phyloP scores from a whole-genome alignment of 2,113 vertebrate species.

The Lonchura striata region DNA sequence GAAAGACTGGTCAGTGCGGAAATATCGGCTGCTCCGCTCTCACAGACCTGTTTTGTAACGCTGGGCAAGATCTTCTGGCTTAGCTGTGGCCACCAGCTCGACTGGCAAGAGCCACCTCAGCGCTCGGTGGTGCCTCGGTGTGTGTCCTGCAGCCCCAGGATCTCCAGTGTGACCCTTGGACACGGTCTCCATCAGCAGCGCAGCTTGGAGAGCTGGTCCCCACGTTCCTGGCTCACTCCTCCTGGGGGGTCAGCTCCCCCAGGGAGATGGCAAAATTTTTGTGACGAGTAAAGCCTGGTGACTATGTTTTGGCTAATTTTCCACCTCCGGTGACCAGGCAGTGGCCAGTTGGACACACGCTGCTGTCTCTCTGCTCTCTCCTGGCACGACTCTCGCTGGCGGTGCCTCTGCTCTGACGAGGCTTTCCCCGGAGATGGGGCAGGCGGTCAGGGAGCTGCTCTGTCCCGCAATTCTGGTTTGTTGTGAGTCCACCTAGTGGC shows the following conservation, averaged over 20 bases:
- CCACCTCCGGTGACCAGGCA: background rate
- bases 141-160: background rate
- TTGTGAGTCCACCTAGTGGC: background rate
- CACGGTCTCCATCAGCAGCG: background rate
- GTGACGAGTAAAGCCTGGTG: background rate
- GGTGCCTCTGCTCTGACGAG: background rate
- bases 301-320: background rate
- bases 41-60: background rate
- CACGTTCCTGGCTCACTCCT: fast-evolving
- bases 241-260: background rate
- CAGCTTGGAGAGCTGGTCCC: background rate
- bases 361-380: background rate
- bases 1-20: background rate
- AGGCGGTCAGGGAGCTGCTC: fast-evolving
- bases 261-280: background rate
- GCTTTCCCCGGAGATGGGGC: background rate
- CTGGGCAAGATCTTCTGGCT: background rate
- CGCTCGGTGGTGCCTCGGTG: background rate
- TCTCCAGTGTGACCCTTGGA: background rate
- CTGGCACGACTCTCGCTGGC: fast-evolving
- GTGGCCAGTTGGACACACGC: fast-evolving
- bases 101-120: background rate
- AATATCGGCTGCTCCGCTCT: fast-evolving
- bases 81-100: background rate
- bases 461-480: background rate